Evolutionary conservation across 2,888 invertebrate genomes (phyloP).

Genomic region (Tromatobia lineatoria): DNA sequence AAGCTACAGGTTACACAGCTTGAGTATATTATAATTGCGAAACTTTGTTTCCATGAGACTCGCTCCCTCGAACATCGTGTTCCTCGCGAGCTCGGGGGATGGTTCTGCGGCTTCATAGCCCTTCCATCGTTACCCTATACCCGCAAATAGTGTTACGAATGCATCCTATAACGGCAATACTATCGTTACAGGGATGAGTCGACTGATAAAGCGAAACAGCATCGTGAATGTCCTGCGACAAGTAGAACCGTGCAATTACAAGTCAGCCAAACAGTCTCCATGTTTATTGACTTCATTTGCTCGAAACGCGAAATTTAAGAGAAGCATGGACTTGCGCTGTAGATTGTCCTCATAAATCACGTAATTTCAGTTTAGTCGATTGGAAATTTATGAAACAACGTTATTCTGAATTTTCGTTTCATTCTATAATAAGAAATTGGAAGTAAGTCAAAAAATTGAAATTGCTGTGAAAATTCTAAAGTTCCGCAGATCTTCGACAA

Average conservation of each 20-base stretch:
- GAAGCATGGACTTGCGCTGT: background rate
- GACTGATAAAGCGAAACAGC: constrained; percentile 37
- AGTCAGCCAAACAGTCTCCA: background rate
- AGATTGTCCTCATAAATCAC: background rate
- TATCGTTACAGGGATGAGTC: constrained; percentile 26
- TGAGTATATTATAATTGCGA: constrained; percentile 53
- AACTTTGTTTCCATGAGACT: constrained; percentile 45
- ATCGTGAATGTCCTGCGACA: constrained; percentile 22
- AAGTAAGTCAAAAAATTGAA: background rate
- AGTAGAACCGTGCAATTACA: constrained; percentile 25
- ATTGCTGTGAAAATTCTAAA: too few species aligned
- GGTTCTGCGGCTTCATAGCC: constrained; percentile 10
- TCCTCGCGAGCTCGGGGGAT: constrained; percentile 7
- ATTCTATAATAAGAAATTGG: background rate
- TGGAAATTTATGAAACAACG: background rate
- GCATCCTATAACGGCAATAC: background rate
- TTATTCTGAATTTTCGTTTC: background rate
- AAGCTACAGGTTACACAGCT: constrained; percentile 54
- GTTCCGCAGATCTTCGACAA: too few species aligned
- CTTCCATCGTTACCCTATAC: constrained; percentile 12
- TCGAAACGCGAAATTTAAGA: background rate
- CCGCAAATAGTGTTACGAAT: constrained; percentile 4
- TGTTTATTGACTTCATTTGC: background rate
- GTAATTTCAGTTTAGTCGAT: background rate
- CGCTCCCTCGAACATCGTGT: background rate